Evolutionary conservation across 2,113 vertebrate genomes (phyloP).

Genomic region (Oncorhynchus gorbuscha): DNA sequence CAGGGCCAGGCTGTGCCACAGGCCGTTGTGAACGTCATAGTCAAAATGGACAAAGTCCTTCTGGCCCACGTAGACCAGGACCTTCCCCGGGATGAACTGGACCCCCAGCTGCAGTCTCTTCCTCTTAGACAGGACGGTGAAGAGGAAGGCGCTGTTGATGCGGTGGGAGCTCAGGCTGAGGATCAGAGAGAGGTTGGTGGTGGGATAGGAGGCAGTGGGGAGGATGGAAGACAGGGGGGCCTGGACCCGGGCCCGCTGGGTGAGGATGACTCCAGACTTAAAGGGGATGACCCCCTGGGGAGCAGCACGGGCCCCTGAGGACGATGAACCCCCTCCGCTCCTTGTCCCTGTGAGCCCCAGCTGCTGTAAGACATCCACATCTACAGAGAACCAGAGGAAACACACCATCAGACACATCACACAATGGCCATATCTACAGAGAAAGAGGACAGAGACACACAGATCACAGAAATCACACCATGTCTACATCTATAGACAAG

Average conservation of each 20-base stretch:
- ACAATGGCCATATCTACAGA: background rate
- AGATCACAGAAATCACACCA: background rate
- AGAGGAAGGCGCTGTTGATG: slow-evolving; percentile 91
- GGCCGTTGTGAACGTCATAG: slow-evolving; percentile 90
- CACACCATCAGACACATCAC: slow-evolving; percentile 14
- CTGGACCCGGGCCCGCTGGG: slow-evolving; percentile 81
- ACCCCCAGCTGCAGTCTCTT: slow-evolving; percentile 90
- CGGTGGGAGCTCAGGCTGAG: slow-evolving; percentile 90
- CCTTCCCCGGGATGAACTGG: slow-evolving; percentile 84
- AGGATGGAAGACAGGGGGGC: slow-evolving; percentile 77
- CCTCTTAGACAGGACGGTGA: slow-evolving; percentile 82
- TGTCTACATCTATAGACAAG: background rate
- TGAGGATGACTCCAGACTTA: slow-evolving; percentile 90
- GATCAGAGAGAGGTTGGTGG: slow-evolving; percentile 82
- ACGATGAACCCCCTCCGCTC: slow-evolving; percentile 38
- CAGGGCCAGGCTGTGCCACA: slow-evolving; percentile 90
- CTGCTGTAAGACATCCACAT: slow-evolving; percentile 92
- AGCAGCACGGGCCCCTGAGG: slow-evolving; percentile 57
- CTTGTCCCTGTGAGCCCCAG: slow-evolving; percentile 85
- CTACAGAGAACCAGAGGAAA: slow-evolving; percentile 68
- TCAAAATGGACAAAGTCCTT: slow-evolving; percentile 86
- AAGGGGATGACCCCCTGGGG: slow-evolving; percentile 87
- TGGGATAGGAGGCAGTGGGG: slow-evolving; percentile 67
- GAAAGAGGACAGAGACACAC: background rate
- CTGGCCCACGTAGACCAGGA: slow-evolving; percentile 83